Evolutionary conservation across 2,113 vertebrate genomes (phyloP).

Genomic region (Phalacrocorax carbo): DNA sequence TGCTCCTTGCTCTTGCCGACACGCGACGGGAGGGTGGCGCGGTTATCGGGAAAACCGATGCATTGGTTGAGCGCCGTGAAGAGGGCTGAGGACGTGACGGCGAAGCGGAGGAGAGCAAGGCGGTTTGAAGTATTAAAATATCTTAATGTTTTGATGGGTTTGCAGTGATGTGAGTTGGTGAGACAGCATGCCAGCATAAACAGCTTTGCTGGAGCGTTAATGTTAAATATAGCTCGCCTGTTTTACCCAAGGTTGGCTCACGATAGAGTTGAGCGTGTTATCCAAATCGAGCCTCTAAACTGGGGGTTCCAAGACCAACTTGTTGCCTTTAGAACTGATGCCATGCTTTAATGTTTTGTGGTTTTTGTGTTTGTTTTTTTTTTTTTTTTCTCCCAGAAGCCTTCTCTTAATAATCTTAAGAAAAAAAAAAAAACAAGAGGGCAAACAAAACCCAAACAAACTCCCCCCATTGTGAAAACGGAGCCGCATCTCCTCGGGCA

Average conservation of each 20-base stretch:
- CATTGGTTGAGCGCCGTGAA: neutral
- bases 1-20: neutral
- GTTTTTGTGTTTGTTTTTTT: neutral
- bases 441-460: too few relatives aligned
- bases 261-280: rapidly evolving
- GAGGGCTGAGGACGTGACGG: rapidly evolving
- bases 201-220: neutral
- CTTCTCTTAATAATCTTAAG: neutral
- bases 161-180: neutral
- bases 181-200: neutral
- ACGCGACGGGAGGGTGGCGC: neutral
- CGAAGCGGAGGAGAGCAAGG: neutral
- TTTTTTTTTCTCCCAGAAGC: neutral
- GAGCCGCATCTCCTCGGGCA: neutral
- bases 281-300: neutral
- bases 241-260: neutral
- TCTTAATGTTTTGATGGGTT: neutral
- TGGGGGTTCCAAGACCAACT: neutral
- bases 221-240: neutral
- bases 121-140: neutral
- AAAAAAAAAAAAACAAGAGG: neutral
- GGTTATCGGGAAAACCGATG: neutral
- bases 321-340: neutral
- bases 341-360: neutral
- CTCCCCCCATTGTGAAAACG: rapidly evolving